Evolutionary conservation across 2,888 invertebrate genomes (phyloP).

Genomic region (Onchidella celtica): DNA sequence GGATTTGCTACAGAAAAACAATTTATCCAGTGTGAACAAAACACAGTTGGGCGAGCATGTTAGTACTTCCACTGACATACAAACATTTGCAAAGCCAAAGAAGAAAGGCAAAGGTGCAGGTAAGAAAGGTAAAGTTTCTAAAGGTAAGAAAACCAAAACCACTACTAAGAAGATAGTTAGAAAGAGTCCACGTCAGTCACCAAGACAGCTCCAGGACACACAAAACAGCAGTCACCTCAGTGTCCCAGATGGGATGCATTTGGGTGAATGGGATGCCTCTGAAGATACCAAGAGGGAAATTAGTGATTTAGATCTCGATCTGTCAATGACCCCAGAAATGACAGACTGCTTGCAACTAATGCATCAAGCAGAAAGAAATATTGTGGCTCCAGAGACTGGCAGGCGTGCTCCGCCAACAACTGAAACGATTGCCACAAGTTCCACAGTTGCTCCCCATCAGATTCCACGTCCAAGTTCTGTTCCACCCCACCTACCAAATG

Average conservation of each 20-base stretch:
- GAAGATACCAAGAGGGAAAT: slow-evolving; percentile 66
- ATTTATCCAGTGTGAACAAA: not conserved
- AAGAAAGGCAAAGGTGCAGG: not conserved
- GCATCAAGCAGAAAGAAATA: slow-evolving; percentile 72
- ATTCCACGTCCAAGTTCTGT: not conserved
- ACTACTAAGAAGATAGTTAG: not conserved
- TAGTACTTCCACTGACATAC: not conserved
- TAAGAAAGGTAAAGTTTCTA: not conserved
- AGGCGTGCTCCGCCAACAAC: too few species aligned
- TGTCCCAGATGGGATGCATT: slow-evolving; percentile 55
- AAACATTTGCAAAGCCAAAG: not conserved
- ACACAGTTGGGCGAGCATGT: too few species aligned
- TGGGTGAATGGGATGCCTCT: slow-evolving; percentile 52
- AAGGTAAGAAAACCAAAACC: not conserved
- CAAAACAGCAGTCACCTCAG: slow-evolving; percentile 57
- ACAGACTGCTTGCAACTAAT: slow-evolving; percentile 77
- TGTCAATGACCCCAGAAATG: slow-evolving; percentile 75
- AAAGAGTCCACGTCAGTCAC: not conserved
- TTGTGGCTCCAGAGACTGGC: slow-evolving; percentile 4
- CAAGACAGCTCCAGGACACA: not conserved
- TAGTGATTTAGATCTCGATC: slow-evolving; percentile 64
- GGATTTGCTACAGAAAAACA: slow-evolving; percentile 15
- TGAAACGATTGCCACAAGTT: not conserved
- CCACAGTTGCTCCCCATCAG: not conserved
- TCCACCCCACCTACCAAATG: not conserved